Evolutionary conservation across 2,797 vertebrate genomes (phyloP), one percentile per base, ranked within the genome.

Genomic region (Acipenser ruthenus): DNA sequence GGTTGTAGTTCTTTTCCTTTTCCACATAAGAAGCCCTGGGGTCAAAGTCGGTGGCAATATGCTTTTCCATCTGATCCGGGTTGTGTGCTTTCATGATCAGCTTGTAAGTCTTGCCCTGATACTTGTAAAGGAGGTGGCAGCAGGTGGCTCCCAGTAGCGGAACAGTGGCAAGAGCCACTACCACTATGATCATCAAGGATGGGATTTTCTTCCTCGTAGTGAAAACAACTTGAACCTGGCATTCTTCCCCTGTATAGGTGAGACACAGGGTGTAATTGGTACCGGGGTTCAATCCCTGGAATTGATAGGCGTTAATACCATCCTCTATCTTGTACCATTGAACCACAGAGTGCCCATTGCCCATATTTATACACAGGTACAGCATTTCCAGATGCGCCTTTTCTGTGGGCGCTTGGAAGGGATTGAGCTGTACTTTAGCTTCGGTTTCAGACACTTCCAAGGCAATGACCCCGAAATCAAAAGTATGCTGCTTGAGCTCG

Each of bases 251-350:
- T 1, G 84, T 89, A 69, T 92, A 90, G 5, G 92, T 94, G 80
- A 99, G 88, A 72, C 97, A 99, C 67, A 99, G 90, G 0, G 96
- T 98, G 81, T 99, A 99, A 81, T 98, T 98, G 71, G 96, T 98
- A 76, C 95, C 95, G 0, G 97, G 95, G 5, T 82, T 82, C 70
- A 99, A 85, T 52, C 90, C 92, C 7, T 89, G 94, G 80, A 99
- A 99, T 81, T 88, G 93, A 73, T 98, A 99, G 0, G 94, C 84
- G 68, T 99, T 98, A 62, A 97, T 86, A 11, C 93, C 93, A 4
- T 95, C 94, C 77, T 97, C 92, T 11, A 99, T 94, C 10, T 87
- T 92, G 65, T 97, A 98, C 95, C 95, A 99, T 79, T 98, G 90
- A 47, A 98, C 90, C 51, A 92, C 76, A 0, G 92, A 85, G 55